Percentiles rank a stretch among this genome's conserved stretches.
These are phyloP conservation scores for Hipposideros armiger DNA, from an alignment of 2,113 vertebrate genomes.

Conservation along the genomic window DNA sequence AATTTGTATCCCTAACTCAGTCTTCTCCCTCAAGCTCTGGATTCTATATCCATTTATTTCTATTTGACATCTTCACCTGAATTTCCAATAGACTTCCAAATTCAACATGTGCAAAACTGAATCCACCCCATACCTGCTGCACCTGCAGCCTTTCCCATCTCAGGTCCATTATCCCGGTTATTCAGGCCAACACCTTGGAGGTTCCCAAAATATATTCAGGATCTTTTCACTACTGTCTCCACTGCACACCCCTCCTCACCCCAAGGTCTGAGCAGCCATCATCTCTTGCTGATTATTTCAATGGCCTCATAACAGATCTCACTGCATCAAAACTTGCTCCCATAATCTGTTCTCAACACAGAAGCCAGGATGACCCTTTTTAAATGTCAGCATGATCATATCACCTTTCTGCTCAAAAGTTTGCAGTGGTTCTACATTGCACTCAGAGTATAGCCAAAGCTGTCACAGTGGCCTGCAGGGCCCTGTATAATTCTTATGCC, in stretches of 20 bases:
- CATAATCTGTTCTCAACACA: background rate
- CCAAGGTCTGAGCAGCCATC: background rate
- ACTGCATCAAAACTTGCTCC: background rate
- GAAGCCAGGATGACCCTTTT: background rate
- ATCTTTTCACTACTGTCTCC: background rate
- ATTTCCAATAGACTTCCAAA: background rate
- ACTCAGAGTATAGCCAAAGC: background rate
- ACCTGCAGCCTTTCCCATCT: background rate
- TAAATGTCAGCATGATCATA: background rate
- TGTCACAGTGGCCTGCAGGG: background rate
- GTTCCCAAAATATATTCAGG: background rate
- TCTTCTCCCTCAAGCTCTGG: background rate
- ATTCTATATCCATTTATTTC: slow-evolving; percentile 12
- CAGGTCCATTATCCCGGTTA: background rate
- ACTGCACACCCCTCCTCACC: too few species aligned
- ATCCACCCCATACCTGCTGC: background rate
- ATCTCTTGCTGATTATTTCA: background rate
- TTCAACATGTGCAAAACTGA: background rate
- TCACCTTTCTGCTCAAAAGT: background rate
- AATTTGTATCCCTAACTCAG: background rate
- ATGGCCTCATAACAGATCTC: background rate
- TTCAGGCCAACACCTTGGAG: background rate
- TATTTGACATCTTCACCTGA: background rate
- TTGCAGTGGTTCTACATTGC: background rate
- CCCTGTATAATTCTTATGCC: background rate